phyloP scores from a whole-genome alignment of 1,140 invertebrate genomes.

The Drosophila obscura region DNA sequence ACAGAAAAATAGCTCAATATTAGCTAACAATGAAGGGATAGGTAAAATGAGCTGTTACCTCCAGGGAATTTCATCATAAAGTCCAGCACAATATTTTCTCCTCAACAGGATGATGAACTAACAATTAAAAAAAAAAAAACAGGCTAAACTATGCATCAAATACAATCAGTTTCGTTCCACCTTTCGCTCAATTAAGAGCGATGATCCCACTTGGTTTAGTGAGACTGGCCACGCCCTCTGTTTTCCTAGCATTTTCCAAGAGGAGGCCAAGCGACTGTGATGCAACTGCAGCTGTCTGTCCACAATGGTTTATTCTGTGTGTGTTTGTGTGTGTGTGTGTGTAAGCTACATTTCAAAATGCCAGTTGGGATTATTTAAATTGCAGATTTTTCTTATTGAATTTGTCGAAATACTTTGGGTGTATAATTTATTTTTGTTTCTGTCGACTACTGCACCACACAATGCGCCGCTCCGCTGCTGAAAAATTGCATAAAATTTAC shows the following conservation, averaged over 20 bases:
- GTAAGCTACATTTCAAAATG: slow-evolving; percentile 67
- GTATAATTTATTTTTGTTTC: slow-evolving; percentile 67
- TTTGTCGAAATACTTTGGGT: slow-evolving; percentile 72
- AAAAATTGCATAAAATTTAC: slow-evolving; percentile 76
- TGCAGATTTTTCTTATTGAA: slow-evolving; percentile 77
- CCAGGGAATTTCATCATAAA: no score
- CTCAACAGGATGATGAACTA: no score
- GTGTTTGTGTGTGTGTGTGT: slow-evolving; percentile 20
- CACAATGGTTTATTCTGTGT: slow-evolving; percentile 44
- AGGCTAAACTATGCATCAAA: no score
- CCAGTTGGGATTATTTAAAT: slow-evolving; percentile 77
- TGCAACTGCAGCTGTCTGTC: slow-evolving; percentile 63
- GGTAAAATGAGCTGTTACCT: no score
- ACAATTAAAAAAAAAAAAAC: no score
- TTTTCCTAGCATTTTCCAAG: neutral
- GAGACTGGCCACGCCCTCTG: slow-evolving; percentile 12
- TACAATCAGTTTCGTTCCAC: neutral
- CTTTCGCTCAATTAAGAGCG: neutral
- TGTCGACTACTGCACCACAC: slow-evolving; percentile 30
- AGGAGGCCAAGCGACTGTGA: slow-evolving; percentile 33
- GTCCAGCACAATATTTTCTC: no score
- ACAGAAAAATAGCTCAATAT: no score
- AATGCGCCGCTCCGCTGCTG: slow-evolving; percentile 15
- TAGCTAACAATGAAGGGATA: no score
- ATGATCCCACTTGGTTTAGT: neutral